These are phyloP conservation scores for Myopa tessellatipennis DNA, from an alignment of 2,888 invertebrate species.

Conservation along the genomic window DNA sequence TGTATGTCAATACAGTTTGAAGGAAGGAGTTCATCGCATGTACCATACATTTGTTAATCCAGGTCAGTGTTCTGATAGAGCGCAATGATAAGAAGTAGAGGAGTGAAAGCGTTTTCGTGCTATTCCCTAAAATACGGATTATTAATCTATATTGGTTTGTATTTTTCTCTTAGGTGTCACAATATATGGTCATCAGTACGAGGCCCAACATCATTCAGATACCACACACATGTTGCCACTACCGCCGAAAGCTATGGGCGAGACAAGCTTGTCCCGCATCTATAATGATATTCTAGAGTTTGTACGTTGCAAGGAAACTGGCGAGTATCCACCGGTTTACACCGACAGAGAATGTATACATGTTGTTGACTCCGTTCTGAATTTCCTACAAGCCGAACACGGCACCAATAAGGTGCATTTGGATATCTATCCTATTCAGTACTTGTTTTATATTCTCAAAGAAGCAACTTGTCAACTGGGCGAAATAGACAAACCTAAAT, in stretches of 20 bases:
- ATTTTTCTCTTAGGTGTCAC: slow-evolving; percentile 52
- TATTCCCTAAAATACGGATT: no score
- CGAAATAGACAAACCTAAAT: slow-evolving; percentile 50
- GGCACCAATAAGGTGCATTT: slow-evolving; percentile 53
- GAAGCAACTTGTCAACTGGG: slow-evolving; percentile 57
- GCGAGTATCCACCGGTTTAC: slow-evolving; percentile 67
- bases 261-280: slow-evolving; percentile 59
- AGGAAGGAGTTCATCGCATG: slow-evolving; percentile 66
- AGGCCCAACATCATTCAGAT: slow-evolving; percentile 66
- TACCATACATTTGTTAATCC: slow-evolving; percentile 67
- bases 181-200: slow-evolving; percentile 67
- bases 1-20: slow-evolving; percentile 68
- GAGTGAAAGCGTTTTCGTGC: no score
- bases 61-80: slow-evolving; percentile 54
- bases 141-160: no score
- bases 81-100: no score
- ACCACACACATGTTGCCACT: slow-evolving; percentile 69
- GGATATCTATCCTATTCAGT: slow-evolving; percentile 57
- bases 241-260: slow-evolving; percentile 66
- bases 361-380: slow-evolving; percentile 61
- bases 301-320: slow-evolving; percentile 53
- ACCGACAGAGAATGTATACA: slow-evolving; percentile 60
- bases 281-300: slow-evolving; percentile 67
- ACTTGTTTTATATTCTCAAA: slow-evolving; percentile 61
- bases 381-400: slow-evolving; percentile 52